Evolutionary conservation across 2,888 invertebrate genomes (phyloP), one percentile per base, ranked within the genome.

Genomic region (Athripsodes cinereus): DNA sequence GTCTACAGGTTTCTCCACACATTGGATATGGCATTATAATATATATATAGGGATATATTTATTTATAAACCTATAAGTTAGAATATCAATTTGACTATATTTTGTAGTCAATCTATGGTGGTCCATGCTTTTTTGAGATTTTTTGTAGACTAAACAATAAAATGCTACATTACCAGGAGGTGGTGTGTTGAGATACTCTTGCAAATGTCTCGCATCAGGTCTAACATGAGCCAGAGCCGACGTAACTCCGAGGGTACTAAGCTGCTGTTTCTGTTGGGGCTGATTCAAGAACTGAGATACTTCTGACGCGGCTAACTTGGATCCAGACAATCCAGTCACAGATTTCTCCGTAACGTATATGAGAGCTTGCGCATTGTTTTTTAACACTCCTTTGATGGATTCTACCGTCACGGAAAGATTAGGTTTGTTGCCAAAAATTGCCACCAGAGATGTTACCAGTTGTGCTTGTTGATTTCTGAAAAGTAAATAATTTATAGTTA

Each of bases 181-280:
- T n/a, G 96, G 89, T 66, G 85, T 88, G 66, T 92, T 90, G 59
- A 96, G 75, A 74, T 97, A 98, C 66, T 93, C 90, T 65, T 91
- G 88, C 16, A 94, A 69, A 69, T 90, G 87, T 60, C 88, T 86
- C 54, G 87, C 87, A 64, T 89, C 85, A 48, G 94, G 87, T 47
- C 86, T 81, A 0, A 89, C 84, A 70, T 89, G 82, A 13, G 95
- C 80, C 61, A 85, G 80, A 20, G 90, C 82, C 65, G 85, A 82
- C 35, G 80, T 78, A 34, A 92, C 86, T 1, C 88, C 88, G 34
- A 94, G 82, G 65, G 82, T 85, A 1, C 77, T 72, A 11, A 96
- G 75, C 66, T 92, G 90, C 59, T 81, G 80, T 63, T 88, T 88
- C 20, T 89, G 85, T 60, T 79, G 76, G 0, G 83, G 81, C 65